These are phyloP conservation scores for Caerostris extrusa DNA, from an alignment of 1,140 invertebrate genomes.

Conservation along the genomic window DNA sequence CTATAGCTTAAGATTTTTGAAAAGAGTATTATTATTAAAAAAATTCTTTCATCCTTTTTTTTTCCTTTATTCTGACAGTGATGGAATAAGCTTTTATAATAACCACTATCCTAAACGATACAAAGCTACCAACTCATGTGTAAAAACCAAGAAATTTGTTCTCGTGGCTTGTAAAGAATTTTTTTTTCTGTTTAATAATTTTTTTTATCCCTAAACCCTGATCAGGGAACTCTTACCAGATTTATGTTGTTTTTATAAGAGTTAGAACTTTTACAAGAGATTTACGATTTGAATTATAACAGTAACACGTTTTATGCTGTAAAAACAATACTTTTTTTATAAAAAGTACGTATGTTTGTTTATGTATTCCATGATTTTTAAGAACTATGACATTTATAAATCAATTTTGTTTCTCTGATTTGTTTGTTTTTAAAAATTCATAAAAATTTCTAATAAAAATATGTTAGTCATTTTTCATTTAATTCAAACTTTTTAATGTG, in stretches of 20 bases:
- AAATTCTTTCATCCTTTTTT: slow-evolving; percentile 32
- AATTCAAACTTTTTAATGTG: too few relatives aligned
- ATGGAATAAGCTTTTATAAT: slow-evolving; percentile 70
- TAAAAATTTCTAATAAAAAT: too few relatives aligned
- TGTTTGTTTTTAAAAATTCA: too few relatives aligned
- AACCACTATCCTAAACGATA: slow-evolving; percentile 54
- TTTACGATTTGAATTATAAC: neutral
- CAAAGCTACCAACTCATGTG: slow-evolving; percentile 47
- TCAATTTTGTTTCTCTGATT: too few relatives aligned
- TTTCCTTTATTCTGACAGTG: slow-evolving; percentile 59
- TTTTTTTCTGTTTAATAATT: neutral
- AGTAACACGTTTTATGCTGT: neutral
- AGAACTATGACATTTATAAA: too few relatives aligned
- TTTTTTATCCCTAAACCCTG: neutral
- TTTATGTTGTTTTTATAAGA: neutral
- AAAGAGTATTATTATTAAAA: slow-evolving; percentile 56
- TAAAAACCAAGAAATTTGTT: slow-evolving; percentile 47
- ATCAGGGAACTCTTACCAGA: neutral
- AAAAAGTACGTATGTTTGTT: too few relatives aligned
- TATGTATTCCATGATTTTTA: too few relatives aligned
- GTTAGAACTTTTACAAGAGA: neutral
- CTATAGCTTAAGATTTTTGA: slow-evolving; percentile 38
- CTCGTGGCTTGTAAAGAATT: neutral
- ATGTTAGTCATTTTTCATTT: too few relatives aligned
- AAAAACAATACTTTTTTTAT: neutral